Base-by-base conservation (phyloP, 1,140 invertebrate species). In the Heliconius nattereri region DNA sequence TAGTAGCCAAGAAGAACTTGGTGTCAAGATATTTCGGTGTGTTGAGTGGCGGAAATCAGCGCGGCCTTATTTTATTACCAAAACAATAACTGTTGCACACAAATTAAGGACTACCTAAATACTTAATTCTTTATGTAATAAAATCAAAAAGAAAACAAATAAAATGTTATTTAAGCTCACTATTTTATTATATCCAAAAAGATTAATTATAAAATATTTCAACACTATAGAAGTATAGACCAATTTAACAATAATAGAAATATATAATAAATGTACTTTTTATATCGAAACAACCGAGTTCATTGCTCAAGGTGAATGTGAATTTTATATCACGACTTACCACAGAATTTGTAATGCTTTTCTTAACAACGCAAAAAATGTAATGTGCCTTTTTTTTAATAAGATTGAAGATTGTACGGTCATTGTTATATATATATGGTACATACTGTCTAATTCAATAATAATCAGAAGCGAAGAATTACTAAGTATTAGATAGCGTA, bases 271-370 rank as follows among this genome's bases (percentile, higher is more conserved):
- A 23, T 2, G 54, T 23, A 57, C 9, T 57, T 57, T 57, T 57
- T 57, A 57, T 57, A 57, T 57, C 54, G 54, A 57, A 57, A 57
- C 37, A 73, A 73, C 19, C n/a, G 75, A 77, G 75, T 71, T 71
- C 66, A 71, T 52, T 77, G 75, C 75, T 77, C 75, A 77, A 77
- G 60, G 66, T 71, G 60, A 57, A 57, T 57, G 54, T 57, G 54
- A 76, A 49, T 77, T 70, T 77, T 71, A 77, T 66, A 49, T 76
- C 75, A 76, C 66, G 66, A 71, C 7, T 77, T 71, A 77, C 75
- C 66, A 71, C 75, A 71, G 75, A 77, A 77, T 77, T 77, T 32
- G 75, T 77, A 77, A 77, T 77, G 40, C 60, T 71, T 77, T 77
- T 71, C 75, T 77, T 70, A 45, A 77, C 26, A 40, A 35, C 40